A percentile compares a stretch with the other conserved stretches of the same genome.
Evolutionary conservation across 2,797 vertebrate genomes (phyloP).

Genomic region (Heliangelus exortis): DNA sequence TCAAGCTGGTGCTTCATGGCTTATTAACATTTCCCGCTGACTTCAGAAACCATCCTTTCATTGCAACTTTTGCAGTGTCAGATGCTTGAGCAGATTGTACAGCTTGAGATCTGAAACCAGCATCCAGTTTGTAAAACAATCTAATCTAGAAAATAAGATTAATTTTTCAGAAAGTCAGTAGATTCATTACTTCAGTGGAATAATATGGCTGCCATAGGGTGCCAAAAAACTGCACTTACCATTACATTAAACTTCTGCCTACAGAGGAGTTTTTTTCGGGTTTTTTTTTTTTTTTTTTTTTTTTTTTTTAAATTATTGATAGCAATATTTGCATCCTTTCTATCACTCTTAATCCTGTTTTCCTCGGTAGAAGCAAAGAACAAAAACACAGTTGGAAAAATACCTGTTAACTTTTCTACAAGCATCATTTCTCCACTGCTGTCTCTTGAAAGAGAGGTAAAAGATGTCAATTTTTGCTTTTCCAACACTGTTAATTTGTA

Average conservation of each 20-base stretch:
- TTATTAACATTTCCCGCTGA: neutral
- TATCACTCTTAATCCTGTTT: neutral
- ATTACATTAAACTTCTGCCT: neutral
- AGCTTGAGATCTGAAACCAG: neutral
- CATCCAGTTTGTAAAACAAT: neutral
- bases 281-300: neutral
- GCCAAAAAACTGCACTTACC: neutral
- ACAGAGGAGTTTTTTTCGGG: neutral
- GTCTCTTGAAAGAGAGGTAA: neutral
- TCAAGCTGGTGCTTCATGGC: neutral
- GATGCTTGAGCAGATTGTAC: neutral
- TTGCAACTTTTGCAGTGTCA: neutral
- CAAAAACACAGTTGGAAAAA: neutral
- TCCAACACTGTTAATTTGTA: neutral
- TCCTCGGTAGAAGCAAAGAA: neutral
- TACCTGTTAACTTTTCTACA: neutral
- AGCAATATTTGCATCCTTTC: neutral
- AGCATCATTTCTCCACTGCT: neutral
- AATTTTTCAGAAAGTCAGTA: neutral
- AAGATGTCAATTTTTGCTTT: neutral
- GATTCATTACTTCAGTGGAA: neutral
- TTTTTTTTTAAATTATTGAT: neutral
- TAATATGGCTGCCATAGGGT: neutral
- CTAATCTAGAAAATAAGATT: neutral
- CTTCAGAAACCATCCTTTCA: neutral